Conservation (phyloP, 35 echinoderm and acorn worm genomes). For the Anneissia japonica region DNA sequence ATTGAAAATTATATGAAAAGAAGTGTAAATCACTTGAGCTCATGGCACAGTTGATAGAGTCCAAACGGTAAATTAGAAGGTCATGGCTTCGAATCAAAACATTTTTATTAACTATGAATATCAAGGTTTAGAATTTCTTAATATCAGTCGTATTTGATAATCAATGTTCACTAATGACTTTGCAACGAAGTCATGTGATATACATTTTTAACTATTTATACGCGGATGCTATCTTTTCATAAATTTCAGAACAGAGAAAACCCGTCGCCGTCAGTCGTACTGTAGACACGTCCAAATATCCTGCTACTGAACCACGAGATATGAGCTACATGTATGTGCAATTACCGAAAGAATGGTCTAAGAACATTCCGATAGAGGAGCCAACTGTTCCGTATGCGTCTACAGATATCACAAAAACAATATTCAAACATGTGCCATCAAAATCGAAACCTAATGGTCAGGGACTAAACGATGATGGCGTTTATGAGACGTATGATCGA, state of each 20-base stretch:
- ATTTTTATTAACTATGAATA: too few species aligned
- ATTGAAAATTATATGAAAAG: too few species aligned
- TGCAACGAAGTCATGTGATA: too few species aligned
- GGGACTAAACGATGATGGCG: not conserved
- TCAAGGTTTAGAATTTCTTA: too few species aligned
- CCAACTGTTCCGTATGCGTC: not conserved
- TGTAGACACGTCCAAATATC: not conserved
- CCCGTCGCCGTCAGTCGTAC: not conserved
- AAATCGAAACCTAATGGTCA: not conserved
- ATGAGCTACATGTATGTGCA: not conserved
- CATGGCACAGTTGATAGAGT: too few species aligned
- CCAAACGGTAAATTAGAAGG: too few species aligned
- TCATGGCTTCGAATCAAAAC: too few species aligned
- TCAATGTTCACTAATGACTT: too few species aligned
- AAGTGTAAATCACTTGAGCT: too few species aligned
- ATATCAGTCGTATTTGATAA: too few species aligned
- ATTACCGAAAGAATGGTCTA: not conserved
- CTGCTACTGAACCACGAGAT: not conserved
- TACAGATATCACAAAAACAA: not conserved
- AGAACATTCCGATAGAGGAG: not conserved
- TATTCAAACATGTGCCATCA: not conserved
- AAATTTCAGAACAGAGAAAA: not conserved
- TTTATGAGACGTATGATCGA: not conserved
- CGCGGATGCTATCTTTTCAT: too few species aligned
- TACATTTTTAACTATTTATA: too few species aligned